phyloP scores from a whole-genome alignment of 2,888 invertebrate species.

The Athalia cordata region DNA sequence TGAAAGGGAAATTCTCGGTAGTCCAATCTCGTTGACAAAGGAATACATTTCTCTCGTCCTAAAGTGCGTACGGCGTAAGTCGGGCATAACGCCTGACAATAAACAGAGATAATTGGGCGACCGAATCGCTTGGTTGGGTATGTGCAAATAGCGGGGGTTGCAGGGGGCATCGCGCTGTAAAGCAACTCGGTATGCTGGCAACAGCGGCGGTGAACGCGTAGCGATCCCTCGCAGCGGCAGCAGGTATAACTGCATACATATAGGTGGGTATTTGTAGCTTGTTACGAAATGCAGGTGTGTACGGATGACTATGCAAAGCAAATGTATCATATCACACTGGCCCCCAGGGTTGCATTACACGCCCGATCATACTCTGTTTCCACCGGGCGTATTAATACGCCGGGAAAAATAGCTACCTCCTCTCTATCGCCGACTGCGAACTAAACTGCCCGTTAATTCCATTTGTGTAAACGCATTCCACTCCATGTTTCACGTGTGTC shows the following conservation, averaged over 20 bases:
- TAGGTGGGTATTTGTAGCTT: conserved; percentile 61
- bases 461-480: conserved; percentile 55
- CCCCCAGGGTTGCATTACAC: conserved; percentile 71
- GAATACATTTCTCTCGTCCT: too few species aligned
- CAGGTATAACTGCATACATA: conserved; percentile 3
- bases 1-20: neutral
- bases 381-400: conserved; percentile 65
- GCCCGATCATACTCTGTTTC: conserved; percentile 69
- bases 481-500: conserved; percentile 34
- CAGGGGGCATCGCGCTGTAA: neutral
- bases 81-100: conserved; percentile 51
- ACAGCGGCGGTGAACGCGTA: conserved; percentile 46
- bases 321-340: conserved; percentile 70
- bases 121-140: conserved; percentile 59
- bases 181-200: conserved; percentile 34
- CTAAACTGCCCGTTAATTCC: conserved; percentile 66
- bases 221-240: conserved; percentile 47
- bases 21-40: too few species aligned
- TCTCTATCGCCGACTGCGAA: conserved; percentile 58
- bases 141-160: conserved; percentile 53
- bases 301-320: conserved; percentile 62
- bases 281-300: conserved; percentile 63
- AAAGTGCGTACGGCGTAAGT: conserved; percentile 7
- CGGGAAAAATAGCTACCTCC: conserved; percentile 62
- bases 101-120: conserved; percentile 66